phyloP scores from a whole-genome alignment of 2,797 vertebrate genomes.

The Paratrypauchen microcephalus region DNA sequence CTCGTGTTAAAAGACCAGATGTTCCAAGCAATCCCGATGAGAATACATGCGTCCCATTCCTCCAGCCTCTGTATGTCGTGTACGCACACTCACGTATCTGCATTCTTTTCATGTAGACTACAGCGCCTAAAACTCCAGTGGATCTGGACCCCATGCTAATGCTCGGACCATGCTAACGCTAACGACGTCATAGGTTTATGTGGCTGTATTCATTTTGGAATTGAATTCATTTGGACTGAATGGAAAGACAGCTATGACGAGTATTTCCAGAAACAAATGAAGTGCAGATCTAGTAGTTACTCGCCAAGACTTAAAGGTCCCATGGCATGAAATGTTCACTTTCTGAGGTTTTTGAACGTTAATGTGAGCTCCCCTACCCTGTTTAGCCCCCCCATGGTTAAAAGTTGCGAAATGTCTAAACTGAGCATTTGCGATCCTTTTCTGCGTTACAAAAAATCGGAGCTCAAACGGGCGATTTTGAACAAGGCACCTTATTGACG shows the following conservation, averaged over 20 bases:
- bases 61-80: conserved; percentile 8
- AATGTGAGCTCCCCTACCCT: no score
- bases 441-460: no score
- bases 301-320: no score
- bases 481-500: no score
- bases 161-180: conserved; percentile 14
- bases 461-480: no score
- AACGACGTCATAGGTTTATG: conserved; percentile 50
- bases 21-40: not conserved
- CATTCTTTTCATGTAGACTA: conserved; percentile 35
- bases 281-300: conserved; percentile 39
- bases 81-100: conserved; percentile 35
- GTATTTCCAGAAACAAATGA: conserved; percentile 76
- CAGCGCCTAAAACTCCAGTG: conserved; percentile 41
- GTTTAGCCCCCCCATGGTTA: no score
- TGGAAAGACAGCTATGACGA: conserved; percentile 68
- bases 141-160: conserved; percentile 26
- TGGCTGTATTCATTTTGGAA: conserved; percentile 75
- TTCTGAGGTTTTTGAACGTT: no score
- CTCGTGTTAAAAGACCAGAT: conserved; percentile 25
- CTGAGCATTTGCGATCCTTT: no score
- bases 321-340: no score
- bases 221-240: no score
- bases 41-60: conserved; percentile 19
- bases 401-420: no score